Conservation (phyloP, 2,888 invertebrate species). For the Hydropsyche betteni region DNA sequence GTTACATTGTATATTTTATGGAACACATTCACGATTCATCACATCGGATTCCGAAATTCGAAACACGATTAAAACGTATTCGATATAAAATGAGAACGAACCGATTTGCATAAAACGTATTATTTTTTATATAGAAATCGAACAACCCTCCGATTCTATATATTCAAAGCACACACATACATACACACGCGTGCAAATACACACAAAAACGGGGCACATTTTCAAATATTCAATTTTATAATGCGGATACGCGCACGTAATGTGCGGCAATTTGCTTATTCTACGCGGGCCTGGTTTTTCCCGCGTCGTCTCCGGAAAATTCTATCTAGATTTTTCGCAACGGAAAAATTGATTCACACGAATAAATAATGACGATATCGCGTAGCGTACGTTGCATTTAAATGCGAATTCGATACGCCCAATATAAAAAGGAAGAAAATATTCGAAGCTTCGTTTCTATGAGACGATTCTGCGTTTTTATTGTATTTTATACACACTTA, state of each 20-base stretch:
- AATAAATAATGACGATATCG: constrained; percentile 25
- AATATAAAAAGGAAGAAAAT: not conserved
- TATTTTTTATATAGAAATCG: no score
- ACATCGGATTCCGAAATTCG: no score
- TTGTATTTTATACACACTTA: no score
- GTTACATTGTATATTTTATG: no score
- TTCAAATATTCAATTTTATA: constrained; percentile 23
- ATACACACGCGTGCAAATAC: no score
- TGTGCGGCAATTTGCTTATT: constrained; percentile 15
- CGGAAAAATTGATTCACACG: constrained; percentile 20
- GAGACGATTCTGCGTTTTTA: not conserved
- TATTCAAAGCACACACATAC: no score
- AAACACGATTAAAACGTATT: no score
- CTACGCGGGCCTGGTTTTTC: not conserved
- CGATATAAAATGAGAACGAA: no score
- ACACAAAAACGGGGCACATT: not conserved
- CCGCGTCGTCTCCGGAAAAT: not conserved
- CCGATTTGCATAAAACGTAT: no score
- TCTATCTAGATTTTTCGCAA: not conserved
- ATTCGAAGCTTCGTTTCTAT: not conserved
- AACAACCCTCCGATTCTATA: no score
- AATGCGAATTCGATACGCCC: not conserved
- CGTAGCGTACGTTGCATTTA: constrained; percentile 2
- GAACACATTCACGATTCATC: no score
- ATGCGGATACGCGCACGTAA: not conserved